A percentile compares a stretch with the other conserved stretches of the same genome.
phyloP scores from a whole-genome alignment of 2,888 invertebrate species.

The Danaus chrysippus region DNA sequence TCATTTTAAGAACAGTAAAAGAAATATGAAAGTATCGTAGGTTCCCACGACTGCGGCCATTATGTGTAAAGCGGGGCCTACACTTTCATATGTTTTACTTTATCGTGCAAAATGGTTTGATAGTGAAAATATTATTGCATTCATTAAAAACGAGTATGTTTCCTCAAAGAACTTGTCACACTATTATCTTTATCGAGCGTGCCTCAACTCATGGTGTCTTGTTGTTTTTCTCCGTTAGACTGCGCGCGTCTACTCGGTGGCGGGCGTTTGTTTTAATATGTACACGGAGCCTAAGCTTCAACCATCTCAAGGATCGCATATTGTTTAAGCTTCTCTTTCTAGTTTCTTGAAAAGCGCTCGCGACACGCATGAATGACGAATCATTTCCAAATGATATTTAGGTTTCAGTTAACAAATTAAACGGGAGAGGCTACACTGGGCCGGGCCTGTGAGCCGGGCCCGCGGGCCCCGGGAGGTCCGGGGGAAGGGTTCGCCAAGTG shows the following conservation, averaged over 20 bases:
- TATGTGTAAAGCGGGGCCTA: background rate
- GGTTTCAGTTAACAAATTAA: conserved; percentile 32
- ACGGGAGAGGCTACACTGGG: conserved; percentile 9
- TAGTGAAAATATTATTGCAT: too few species aligned
- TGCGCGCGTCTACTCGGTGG: too few species aligned
- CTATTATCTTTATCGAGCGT: too few species aligned
- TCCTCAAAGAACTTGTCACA: too few species aligned
- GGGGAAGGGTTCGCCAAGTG: conserved; percentile 34
- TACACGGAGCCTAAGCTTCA: too few species aligned
- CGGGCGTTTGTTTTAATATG: too few species aligned
- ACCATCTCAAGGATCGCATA: too few species aligned
- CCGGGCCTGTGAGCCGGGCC: conserved; percentile 26
- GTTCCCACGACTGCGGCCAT: conserved; percentile 22
- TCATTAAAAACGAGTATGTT: too few species aligned
- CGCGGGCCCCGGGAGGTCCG: conserved; percentile 24
- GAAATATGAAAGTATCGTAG: conserved; percentile 13
- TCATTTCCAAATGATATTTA: conserved; percentile 67
- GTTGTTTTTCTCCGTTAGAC: too few species aligned
- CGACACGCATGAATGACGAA: conserved; percentile 57
- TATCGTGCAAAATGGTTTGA: too few species aligned
- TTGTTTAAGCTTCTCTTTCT: too few species aligned
- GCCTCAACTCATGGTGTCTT: too few species aligned
- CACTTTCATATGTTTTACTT: background rate
- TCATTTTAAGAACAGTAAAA: conserved; percentile 17
- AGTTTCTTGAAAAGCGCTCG: conserved; percentile 38